A percentile compares a stretch with the other conserved stretches of the same genome.
Conservation (phyloP, 2,888 invertebrate species). For the Ctena decussata region DNA sequence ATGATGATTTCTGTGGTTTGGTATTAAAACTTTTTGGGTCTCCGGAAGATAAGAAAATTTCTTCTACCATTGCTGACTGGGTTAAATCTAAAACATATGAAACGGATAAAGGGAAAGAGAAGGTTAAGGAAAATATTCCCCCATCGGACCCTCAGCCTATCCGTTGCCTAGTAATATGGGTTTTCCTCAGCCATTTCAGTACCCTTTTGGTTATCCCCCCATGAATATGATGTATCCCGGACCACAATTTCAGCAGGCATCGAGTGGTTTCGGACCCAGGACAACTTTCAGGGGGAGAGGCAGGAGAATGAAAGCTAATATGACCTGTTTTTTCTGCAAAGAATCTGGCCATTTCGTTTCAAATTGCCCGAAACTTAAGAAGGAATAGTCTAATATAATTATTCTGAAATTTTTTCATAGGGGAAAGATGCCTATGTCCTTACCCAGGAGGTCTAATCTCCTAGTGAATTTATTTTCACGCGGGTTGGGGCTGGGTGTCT, state of each 20-base stretch:
- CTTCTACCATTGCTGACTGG: conserved; percentile 24
- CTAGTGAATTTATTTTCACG: conserved; percentile 33
- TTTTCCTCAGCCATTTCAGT: conserved; percentile 13
- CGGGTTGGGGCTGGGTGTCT: conserved; percentile 32
- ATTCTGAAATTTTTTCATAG: no score
- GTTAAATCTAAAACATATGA: conserved; percentile 39
- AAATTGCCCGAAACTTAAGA: conserved; percentile 27
- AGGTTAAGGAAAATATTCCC: neutral
- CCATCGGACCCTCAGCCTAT: neutral
- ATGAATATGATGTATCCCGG: neutral
- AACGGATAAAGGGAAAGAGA: conserved; percentile 2
- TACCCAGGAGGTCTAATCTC: conserved; percentile 26
- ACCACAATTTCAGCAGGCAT: neutral
- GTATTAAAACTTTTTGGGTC: conserved; percentile 36
- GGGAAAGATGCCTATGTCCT: neutral
- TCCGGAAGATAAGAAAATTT: conserved; percentile 35
- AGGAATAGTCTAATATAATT: neutral
- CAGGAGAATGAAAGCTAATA: neutral
- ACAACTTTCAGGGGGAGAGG: neutral
- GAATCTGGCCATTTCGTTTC: conserved; percentile 33
- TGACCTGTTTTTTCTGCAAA: conserved; percentile 37
- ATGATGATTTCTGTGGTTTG: conserved; percentile 32
- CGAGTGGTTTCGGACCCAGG: conserved; percentile 4
- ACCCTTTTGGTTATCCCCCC: conserved; percentile 21
- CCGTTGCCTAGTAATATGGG: neutral